These are phyloP conservation scores for Cyanoderma ruficeps DNA, from an alignment of 2,113 vertebrate species.

Conservation along the genomic window DNA sequence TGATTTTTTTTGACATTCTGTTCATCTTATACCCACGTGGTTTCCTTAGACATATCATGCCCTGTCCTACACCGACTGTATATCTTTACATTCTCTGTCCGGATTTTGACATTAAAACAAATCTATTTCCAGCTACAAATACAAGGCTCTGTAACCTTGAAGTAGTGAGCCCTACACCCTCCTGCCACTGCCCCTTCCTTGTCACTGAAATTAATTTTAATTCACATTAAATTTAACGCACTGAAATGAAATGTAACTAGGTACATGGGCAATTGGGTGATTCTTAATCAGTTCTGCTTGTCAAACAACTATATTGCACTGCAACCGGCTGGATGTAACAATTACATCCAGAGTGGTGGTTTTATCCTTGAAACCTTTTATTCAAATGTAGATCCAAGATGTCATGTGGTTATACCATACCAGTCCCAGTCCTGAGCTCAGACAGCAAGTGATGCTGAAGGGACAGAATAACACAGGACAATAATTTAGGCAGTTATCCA, in stretches of 20 bases:
- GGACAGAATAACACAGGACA: neutral
- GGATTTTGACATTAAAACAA: neutral
- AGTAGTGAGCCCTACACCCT: neutral
- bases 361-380: neutral
- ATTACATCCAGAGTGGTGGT: neutral
- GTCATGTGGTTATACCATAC: neutral
- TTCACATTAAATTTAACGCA: neutral
- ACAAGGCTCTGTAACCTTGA: neutral
- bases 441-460: fast-evolving
- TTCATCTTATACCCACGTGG: neutral
- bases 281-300: constrained; percentile 63
- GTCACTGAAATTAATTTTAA: constrained; percentile 43
- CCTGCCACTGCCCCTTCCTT: constrained; percentile 24
- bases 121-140: neutral
- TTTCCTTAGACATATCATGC: neutral
- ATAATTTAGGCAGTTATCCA: neutral
- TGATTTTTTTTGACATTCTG: neutral
- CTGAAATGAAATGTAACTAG: constrained; percentile 29
- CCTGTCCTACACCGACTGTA: fast-evolving
- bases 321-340: constrained; percentile 23
- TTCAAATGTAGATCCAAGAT: neutral
- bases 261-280: constrained; percentile 21
- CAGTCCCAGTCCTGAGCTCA: neutral
- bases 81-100: neutral
- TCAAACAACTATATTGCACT: constrained; percentile 36